These are phyloP conservation scores for Drosophila koepferae DNA, from an alignment of 2,888 invertebrate species.

Conservation along the genomic window DNA sequence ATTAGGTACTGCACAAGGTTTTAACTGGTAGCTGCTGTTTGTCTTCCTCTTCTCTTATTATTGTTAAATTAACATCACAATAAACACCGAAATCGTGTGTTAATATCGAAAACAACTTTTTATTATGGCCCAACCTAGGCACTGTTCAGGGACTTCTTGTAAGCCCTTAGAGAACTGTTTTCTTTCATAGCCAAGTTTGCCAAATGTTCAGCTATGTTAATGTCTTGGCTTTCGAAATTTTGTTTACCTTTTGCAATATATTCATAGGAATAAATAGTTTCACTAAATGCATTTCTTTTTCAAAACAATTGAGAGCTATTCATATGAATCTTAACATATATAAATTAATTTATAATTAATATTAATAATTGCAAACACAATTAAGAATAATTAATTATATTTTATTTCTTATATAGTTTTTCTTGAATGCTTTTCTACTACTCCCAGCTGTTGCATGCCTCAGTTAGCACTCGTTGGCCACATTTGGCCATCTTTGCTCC, in stretches of 20 bases:
- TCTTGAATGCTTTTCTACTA: not conserved
- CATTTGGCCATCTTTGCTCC: constrained; percentile 8
- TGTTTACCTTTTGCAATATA: not conserved
- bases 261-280: not conserved
- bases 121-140: not conserved
- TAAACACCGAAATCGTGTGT: constrained; percentile 7
- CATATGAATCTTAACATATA: not conserved
- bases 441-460: constrained; percentile 35
- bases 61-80: constrained; percentile 34
- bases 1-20: constrained; percentile 54
- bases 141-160: not conserved
- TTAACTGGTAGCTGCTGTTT: constrained; percentile 32
- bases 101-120: constrained; percentile 2
- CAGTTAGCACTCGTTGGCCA: not conserved
- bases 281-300: not conserved
- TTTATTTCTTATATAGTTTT: not conserved
- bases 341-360: not conserved
- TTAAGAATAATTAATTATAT: not conserved
- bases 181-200: not conserved
- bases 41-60: not conserved
- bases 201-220: not conserved
- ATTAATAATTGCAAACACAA: not conserved
- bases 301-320: not conserved
- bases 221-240: not conserved
- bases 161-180: not conserved